These are phyloP conservation scores for Staurois parvus DNA, from an alignment of 2,797 vertebrate species.

Conservation along the genomic window DNA sequence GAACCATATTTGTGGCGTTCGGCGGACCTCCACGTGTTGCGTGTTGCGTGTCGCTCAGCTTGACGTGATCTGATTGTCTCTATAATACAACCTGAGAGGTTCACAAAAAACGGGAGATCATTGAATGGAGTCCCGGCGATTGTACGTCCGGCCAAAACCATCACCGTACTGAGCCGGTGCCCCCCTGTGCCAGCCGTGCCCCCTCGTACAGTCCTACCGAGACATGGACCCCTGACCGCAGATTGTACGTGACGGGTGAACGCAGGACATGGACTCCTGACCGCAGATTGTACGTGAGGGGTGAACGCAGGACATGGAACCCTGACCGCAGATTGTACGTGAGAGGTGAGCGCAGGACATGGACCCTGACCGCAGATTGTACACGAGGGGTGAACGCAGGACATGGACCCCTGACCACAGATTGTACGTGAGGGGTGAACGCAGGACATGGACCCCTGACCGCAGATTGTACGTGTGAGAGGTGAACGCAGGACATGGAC, in stretches of 20 bases:
- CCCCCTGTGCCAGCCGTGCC: not conserved
- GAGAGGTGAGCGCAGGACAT: not conserved
- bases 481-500: too few species aligned
- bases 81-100: not conserved
- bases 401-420: too few species aligned
- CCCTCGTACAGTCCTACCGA: too few species aligned
- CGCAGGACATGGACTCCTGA: not conserved
- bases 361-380: not conserved
- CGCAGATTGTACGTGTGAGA: too few species aligned
- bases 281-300: too few species aligned
- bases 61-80: not conserved
- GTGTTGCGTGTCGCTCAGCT: slow-evolving; percentile 27
- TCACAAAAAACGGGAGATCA: not conserved
- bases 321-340: not conserved
- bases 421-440: too few species aligned
- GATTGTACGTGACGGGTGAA: not conserved
- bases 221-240: too few species aligned
- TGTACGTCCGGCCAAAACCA: not conserved
- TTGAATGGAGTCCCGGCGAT: slow-evolving; percentile 3
- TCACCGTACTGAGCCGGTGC: not conserved
- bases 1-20: not conserved
- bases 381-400: too few species aligned
- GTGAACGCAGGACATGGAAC: too few species aligned
- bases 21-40: slow-evolving; percentile 26
- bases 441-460: too few species aligned